Percentiles rank a stretch among this genome's conserved stretches.
These are phyloP conservation scores for Achlya flavicornis DNA, from an alignment of 2,888 invertebrate genomes.

Conservation along the genomic window DNA sequence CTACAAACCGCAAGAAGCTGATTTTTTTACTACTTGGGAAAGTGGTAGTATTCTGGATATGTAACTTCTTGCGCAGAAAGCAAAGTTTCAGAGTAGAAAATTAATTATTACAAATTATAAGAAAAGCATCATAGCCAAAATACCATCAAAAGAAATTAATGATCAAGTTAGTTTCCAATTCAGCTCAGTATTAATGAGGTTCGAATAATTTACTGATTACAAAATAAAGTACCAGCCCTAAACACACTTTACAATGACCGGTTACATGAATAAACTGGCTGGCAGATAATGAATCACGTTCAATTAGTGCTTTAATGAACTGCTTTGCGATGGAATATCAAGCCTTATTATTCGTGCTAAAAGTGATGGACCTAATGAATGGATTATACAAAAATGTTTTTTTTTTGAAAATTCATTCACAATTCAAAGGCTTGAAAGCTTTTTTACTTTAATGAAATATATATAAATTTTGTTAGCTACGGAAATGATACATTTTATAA, in stretches of 20 bases:
- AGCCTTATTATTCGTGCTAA: conserved; percentile 22
- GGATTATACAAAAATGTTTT: conserved; percentile 24
- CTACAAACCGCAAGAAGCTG: too few species aligned
- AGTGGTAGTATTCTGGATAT: too few species aligned
- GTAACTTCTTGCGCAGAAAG: too few species aligned
- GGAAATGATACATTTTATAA: background rate
- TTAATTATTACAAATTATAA: too few species aligned
- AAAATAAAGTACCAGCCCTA: conserved; percentile 21
- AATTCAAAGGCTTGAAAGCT: conserved; percentile 32
- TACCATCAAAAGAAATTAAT: background rate
- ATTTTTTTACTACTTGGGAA: too few species aligned
- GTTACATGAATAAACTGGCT: conserved; percentile 51
- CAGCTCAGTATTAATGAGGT: conserved; percentile 3
- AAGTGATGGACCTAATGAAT: conserved; percentile 20
- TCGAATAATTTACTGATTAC: background rate
- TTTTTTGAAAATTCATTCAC: conserved; percentile 26
- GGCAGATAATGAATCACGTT: conserved; percentile 59
- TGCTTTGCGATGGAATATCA: conserved; percentile 37
- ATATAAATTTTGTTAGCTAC: background rate
- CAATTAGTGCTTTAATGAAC: conserved; percentile 56
- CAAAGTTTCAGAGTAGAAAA: too few species aligned
- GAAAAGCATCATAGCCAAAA: too few species aligned
- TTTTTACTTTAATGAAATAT: background rate
- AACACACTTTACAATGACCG: conserved; percentile 29
- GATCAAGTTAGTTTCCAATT: background rate